Evolutionary conservation across 1,140 invertebrate genomes (phyloP), one percentile per base, ranked within the genome.

Genomic region (Chionoecetes opilio): DNA sequence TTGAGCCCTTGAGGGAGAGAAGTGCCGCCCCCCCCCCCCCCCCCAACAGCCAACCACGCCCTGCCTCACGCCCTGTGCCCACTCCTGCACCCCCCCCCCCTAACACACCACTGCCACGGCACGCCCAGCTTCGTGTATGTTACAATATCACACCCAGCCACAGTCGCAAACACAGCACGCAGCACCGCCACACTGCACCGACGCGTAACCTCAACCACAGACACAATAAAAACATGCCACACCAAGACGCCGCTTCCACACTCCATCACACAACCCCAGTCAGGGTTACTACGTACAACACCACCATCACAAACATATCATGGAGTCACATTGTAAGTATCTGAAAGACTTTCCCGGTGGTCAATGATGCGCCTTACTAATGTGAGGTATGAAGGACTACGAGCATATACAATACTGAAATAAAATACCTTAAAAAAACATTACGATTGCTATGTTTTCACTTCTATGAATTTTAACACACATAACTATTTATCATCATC

Each of bases 1-100:
- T 21, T 32, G 92, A 93, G 21, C 92, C 92, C 21, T 26, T 38
- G 82, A 53, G 34, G 84, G 92, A 63, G 92, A 85, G 35, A 35
- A 75, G 0, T 21, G 29, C 26, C 29, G n/a, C 32, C 90, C 35
- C 34, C 41, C 32, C 11, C 37, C 9, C 26, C 29, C 6, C 32
- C 90, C 35, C 34, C 41, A 6, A 17, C 46, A 34, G 46, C 32
- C 29, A 32, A 32, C 14, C 63, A n/a, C 53, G 29, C 29, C 53
- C 53, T 8, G 17, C 29, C 21, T 35, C 14, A 11, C 21, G 41
- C 32, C 32, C 26, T 0, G 8, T n/a, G 17, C 92, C n/a, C 35
- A 31, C 92, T 26, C 35, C 21, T 0, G 0, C 11, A 26, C 31
- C 84, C 14, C 26, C 92, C 38, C 21, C 38, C 91, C 26, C 82